Conservation (phyloP, 2,888 invertebrate species). For the Carpatolechia fugitivella region DNA sequence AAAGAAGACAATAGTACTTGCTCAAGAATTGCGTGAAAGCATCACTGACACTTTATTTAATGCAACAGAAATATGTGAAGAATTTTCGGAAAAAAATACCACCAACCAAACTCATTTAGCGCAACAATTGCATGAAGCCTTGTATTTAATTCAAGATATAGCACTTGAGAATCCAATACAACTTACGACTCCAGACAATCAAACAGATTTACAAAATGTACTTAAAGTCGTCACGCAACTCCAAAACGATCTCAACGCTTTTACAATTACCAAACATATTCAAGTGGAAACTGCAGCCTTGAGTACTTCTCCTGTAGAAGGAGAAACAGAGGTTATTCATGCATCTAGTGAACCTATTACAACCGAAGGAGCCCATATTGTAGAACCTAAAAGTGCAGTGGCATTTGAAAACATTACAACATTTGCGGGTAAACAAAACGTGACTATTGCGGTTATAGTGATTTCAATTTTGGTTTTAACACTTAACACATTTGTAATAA, state of each 20-base stretch:
- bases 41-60: slow-evolving; percentile 2
- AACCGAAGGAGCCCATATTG: too few species aligned
- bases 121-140: slow-evolving; percentile 11
- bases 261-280: neutral
- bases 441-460: too few species aligned
- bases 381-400: too few species aligned
- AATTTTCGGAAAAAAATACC: neutral
- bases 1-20: slow-evolving; percentile 18
- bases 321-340: too few species aligned
- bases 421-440: too few species aligned
- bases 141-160: slow-evolving; percentile 3
- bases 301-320: too few species aligned
- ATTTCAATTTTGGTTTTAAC: too few species aligned
- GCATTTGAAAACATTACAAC: too few species aligned
- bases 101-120: neutral
- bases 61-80: neutral
- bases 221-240: neutral
- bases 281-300: too few species aligned
- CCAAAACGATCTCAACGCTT: slow-evolving; percentile 3
- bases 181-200: neutral
- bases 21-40: slow-evolving; percentile 17
- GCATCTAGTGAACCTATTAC: too few species aligned
- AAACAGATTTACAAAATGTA: neutral
- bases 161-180: slow-evolving; percentile 1
- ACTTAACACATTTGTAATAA: too few species aligned